Evolutionary conservation across 2,888 invertebrate genomes (phyloP), one percentile per base, ranked within the genome.

Genomic region (Cyaniris semiargus): DNA sequence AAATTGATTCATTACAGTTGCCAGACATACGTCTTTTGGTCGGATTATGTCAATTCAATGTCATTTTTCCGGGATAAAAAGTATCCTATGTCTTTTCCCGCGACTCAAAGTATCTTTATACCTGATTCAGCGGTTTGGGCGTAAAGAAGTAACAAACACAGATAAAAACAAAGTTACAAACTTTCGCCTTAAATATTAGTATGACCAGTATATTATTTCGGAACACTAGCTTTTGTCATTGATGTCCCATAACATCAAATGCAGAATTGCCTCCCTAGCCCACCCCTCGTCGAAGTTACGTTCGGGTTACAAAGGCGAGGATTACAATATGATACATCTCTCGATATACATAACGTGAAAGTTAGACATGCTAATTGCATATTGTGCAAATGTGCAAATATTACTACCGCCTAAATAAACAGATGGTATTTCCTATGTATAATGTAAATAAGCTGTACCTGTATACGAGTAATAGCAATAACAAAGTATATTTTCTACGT

Each of bases 351-450:
- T 60, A 60, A 23, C 21, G 60, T 23, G 60, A 60, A 60, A 60
- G 60, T 60, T 60, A 23, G 21, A 23, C 60, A 60, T 60, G 60
- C 60, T 60, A 60, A 60, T 60, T 60, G 23, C 21, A 60, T 23
- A 60, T 23, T 23, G 60, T 23, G 60, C 23, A 23, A 23, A 23
- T 60, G 21, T 60, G 23, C 60, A 23, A 60, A 60, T 23, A 60
- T 58, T 13, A 23, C 23, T 13, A 23, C 1, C 4, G 8, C n/a
- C 7, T n/a, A 58, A n/a, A 58, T 21, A 58, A 58, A 58, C 58
- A n/a, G 15, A 48, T 15, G 48, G 21, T 21, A 58, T 53, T 15
- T 53, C 18, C 53, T 53, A 53, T 18, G 48, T 53, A 18, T 0
- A 53, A 15, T 3, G 18, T 53, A 18, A 53, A 18, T 18, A 38